These are phyloP conservation scores for Nyctibius bracteatus DNA, from an alignment of 2,113 vertebrate species.

Conservation along the genomic window DNA sequence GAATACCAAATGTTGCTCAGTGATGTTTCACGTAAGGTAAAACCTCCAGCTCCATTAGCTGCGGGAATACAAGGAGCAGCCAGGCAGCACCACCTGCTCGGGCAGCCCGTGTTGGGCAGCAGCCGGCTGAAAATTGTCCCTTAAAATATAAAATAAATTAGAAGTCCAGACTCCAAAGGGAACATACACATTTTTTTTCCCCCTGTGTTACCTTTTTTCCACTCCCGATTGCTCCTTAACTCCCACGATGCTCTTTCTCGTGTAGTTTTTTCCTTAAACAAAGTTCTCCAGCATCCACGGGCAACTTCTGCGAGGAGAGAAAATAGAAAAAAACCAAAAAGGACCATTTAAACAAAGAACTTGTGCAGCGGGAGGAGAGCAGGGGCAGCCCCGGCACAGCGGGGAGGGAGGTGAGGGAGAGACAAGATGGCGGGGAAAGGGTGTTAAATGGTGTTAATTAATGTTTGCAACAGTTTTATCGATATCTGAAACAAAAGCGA, in stretches of 20 bases:
- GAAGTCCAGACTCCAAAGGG: neutral
- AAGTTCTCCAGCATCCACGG: neutral
- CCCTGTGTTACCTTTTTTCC: neutral
- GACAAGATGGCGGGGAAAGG: too few relatives aligned
- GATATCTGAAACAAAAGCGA: neutral
- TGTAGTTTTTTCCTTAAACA: neutral
- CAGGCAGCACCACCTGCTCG: too few relatives aligned
- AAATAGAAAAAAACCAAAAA: neutral
- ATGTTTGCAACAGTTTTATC: neutral
- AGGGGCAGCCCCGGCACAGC: too few relatives aligned
- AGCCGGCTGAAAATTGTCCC: neutral
- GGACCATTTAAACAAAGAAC: neutral
- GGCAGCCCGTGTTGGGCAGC: too few relatives aligned
- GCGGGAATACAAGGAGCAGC: neutral
- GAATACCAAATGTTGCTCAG: neutral
- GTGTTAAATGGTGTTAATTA: neutral
- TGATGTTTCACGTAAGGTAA: neutral
- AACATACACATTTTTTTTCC: accelerated
- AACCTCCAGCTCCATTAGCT: neutral
- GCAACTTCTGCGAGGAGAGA: neutral
- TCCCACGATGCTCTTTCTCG: neutral
- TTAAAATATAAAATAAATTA: neutral
- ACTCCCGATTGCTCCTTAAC: accelerated
- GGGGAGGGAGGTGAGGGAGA: too few relatives aligned
- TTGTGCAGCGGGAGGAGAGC: too few relatives aligned